Conservation (phyloP, 2,797 vertebrate species). For the Heliangelus exortis region DNA sequence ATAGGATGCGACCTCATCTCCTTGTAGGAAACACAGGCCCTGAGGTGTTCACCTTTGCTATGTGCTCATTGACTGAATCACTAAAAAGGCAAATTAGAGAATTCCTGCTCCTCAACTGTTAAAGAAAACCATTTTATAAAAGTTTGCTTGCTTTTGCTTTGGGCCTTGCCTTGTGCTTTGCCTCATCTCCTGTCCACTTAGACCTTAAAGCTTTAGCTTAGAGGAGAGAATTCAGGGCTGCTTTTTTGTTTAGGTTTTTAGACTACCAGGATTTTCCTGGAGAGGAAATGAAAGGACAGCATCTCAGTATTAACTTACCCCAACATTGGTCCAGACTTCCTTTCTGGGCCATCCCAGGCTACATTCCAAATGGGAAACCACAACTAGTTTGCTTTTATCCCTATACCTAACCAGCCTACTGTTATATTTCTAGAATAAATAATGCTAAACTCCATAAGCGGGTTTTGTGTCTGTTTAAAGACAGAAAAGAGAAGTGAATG, state of each 20-base stretch:
- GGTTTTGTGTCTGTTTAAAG: not conserved
- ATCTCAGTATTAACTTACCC: not conserved
- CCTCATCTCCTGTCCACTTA: not conserved
- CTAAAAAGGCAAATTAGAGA: not conserved
- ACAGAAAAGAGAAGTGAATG: not conserved
- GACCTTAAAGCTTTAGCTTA: not conserved
- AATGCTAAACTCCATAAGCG: not conserved
- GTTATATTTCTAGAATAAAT: not conserved
- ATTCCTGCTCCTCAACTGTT: not conserved
- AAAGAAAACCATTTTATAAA: not conserved
- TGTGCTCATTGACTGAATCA: not conserved
- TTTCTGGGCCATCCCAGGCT: not conserved
- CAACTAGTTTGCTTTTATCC: not conserved
- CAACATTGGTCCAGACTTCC: not conserved
- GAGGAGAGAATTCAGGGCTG: not conserved
- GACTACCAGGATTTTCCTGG: rapidly evolving
- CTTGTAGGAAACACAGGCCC: not conserved
- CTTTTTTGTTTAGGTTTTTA: not conserved
- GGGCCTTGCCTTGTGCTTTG: not conserved
- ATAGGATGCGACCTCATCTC: not conserved
- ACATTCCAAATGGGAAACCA: not conserved
- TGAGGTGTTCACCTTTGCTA: not conserved
- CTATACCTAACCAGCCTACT: not conserved
- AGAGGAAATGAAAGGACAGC: not conserved
- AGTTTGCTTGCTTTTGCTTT: not conserved